Evolutionary conservation across 2,113 vertebrate genomes (phyloP).

Genomic region (Vidua chalybeata): DNA sequence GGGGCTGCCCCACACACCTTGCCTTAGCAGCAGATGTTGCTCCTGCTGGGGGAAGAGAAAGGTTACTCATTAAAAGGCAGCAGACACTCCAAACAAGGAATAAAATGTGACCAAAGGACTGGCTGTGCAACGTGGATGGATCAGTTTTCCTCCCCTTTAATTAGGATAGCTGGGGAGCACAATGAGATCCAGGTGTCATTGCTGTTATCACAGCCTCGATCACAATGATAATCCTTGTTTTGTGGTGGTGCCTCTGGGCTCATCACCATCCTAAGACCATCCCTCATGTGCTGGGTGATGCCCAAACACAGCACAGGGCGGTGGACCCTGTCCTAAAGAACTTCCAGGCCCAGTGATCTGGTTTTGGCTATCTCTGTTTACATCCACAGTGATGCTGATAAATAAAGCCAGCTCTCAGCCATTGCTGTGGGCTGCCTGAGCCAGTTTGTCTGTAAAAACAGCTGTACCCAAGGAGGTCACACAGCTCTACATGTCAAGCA

Average conservation of each 20-base stretch:
- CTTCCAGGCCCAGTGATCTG: background rate
- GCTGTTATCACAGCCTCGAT: background rate
- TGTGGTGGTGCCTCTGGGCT: background rate
- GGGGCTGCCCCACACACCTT: background rate
- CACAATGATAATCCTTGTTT: background rate
- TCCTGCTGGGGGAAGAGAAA: background rate
- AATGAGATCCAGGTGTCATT: background rate
- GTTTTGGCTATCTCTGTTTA: background rate
- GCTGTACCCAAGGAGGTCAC: background rate
- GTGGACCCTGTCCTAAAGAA: background rate
- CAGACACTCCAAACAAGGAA: background rate
- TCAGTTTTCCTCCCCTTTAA: background rate
- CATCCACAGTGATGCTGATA: background rate
- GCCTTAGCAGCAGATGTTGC: background rate
- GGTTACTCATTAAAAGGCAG: conserved; percentile 28
- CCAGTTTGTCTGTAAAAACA: background rate
- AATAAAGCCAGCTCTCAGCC: background rate
- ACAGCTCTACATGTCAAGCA: background rate
- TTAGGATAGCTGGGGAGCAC: background rate
- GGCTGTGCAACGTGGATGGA: background rate
- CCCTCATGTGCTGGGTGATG: background rate
- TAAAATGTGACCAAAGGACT: background rate
- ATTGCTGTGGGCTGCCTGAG: background rate
- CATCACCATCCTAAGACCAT: background rate
- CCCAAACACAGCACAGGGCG: background rate